Conservation (phyloP, 53 echinoderm and acorn worm genomes). For the Mesocentrotus franciscanus region DNA sequence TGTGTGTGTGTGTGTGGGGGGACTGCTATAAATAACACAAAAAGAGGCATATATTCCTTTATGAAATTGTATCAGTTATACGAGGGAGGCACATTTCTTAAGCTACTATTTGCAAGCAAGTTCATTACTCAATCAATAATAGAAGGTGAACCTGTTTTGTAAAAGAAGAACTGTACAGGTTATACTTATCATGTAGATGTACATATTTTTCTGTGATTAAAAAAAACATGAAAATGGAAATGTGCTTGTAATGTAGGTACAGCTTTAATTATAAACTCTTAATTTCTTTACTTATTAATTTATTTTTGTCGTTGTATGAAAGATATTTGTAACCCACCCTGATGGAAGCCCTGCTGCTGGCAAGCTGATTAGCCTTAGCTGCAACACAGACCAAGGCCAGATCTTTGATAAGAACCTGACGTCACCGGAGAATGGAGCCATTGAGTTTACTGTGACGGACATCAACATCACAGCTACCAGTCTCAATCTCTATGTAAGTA, state of each 20-base stretch:
- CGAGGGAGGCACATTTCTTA: too few relatives aligned
- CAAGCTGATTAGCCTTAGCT: conserved; percentile 63
- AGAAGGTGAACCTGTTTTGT: too few relatives aligned
- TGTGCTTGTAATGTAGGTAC: too few relatives aligned
- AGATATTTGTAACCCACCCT: conserved; percentile 88
- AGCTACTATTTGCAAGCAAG: too few relatives aligned
- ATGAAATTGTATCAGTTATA: too few relatives aligned
- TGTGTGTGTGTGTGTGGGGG: not conserved
- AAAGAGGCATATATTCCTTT: too few relatives aligned
- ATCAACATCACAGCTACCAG: conserved; percentile 64
- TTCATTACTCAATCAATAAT: too few relatives aligned
- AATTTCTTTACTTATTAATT: not conserved
- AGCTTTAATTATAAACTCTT: not conserved
- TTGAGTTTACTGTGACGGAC: conserved; percentile 59
- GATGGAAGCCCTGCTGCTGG: conserved; percentile 82
- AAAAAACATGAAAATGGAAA: too few relatives aligned
- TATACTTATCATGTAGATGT: too few relatives aligned
- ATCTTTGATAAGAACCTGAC: conserved; percentile 71
- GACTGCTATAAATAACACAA: too few relatives aligned
- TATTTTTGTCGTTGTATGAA: not conserved
- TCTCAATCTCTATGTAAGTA: conserved; percentile 67
- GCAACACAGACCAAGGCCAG: conserved; percentile 55
- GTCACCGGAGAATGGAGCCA: conserved; percentile 59
- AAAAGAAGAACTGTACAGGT: too few relatives aligned
- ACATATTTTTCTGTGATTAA: too few relatives aligned